Evolutionary conservation across 2,113 vertebrate genomes (phyloP), one percentile per base, ranked within the genome.

Genomic region (Vanacampus margaritifer): DNA sequence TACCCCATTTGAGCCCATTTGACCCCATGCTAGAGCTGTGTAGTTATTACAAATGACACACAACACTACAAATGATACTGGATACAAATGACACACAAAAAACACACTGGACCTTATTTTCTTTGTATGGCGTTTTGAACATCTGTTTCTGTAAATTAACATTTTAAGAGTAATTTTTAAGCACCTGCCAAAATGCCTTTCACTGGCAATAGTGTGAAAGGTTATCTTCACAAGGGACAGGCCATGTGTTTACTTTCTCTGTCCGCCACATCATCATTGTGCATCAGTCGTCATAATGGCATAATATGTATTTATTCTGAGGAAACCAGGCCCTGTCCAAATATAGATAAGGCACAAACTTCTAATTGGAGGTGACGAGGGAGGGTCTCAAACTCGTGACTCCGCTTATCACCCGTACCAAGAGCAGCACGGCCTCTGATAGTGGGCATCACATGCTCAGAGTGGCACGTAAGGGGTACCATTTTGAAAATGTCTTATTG

Each of bases 371-470:
- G 7, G 46, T 74, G 65, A 79, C n/a, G 0, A 36, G 14, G 73
- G 46, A 50, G 37, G 13, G 54, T 26, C 16, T 57, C 3, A 35
- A 45, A 46, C 67, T 45, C 1, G 12, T 48, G 46, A 78, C 2
- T 64, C 37, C 39, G 21, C 67, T 81, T 86, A 88, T 89, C 87
- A 56, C 45, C 24, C 13, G 24, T 14, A 57, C 56, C 79, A 82
- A 54, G 71, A 81, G 84, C 41, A 39, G 77, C 71, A 54, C 62
- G 48, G 50, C 28, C 21, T 1, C 8, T 75, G 84, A 90, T 83
- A 85, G 46, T 3, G n/a, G 56, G 64, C 46, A 64, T 13, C 5
- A 32, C 62, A 53, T 32, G 63, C 50, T 60, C 35, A 13, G 61
- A 6, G 6, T n/a, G 10, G 36, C 3, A 4, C 19, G 16, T 7